Evolutionary conservation across 2,888 invertebrate genomes (phyloP), one percentile per base, ranked within the genome.

Genomic region (Drepana falcataria): DNA sequence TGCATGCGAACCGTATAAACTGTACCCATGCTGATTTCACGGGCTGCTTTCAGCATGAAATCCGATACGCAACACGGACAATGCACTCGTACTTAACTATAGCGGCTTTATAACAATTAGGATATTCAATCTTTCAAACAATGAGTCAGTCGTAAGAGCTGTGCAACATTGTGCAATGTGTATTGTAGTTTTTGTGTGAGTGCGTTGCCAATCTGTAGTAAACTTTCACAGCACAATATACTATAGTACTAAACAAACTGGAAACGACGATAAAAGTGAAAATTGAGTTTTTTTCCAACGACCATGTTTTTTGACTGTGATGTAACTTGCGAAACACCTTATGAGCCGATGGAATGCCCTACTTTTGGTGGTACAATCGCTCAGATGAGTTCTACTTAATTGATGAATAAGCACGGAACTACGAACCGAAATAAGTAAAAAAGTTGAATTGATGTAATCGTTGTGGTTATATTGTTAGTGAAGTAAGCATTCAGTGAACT

Each of bases 221-320:
- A 41, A 51, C 51, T 51, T 51, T 51, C 51, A 34, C 51, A 40
- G 40, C 34, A 51, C 6, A 7, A 48, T 48, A 48, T 9, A 49
- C 40, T 33, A 40, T 40, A 37, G 40, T 40, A 51, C 40, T 51
- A 51, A 44, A 51, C 51, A 51, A 33, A 49, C 37, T 58, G 59
- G 56, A 59, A 61, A 60, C 56, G 51, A 52, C 51, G 52, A 57
- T 60, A 64, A 64, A 67, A 65, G 62, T 57, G 67, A 64, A 69
- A 66, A 61, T 62, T 62, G 3, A 41, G 33, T 51, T 51, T 33
- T 34, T 51, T 51, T 51, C 41, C 51, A 34, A 49, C 40, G 37
- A 51, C 40, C 37, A 49, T 21, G 5, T 33, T 7, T 6, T 51
- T 51, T 41, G 7, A 40, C 6, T 51, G 41, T 51, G 40, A 41